Evolutionary conservation across 1,140 invertebrate genomes (phyloP).

Genomic region (Diorhabda carinulata): DNA sequence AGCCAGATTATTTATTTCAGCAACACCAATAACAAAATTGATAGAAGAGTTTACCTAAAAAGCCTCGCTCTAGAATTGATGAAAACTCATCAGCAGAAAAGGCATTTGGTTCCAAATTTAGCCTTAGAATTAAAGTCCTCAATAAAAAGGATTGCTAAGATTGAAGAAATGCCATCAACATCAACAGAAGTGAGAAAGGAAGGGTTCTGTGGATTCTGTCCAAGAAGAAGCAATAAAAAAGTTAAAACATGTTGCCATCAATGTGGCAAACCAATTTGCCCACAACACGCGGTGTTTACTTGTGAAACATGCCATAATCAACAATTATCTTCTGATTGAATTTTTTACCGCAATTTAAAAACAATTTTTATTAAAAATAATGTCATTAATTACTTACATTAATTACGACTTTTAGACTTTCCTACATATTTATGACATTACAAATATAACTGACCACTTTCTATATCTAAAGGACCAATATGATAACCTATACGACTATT

Average conservation of each 20-base stretch:
- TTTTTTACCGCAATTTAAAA: too few species aligned
- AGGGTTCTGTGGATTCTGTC: too few species aligned
- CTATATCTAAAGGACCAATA: slow-evolving; percentile 13
- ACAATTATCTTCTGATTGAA: too few species aligned
- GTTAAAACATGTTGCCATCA: too few species aligned
- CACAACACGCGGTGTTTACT: too few species aligned
- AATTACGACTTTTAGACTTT: slow-evolving; percentile 24
- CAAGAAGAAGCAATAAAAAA: too few species aligned
- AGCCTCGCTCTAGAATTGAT: neutral
- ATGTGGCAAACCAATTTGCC: too few species aligned
- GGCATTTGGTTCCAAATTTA: neutral
- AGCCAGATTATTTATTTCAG: slow-evolving; percentile 1
- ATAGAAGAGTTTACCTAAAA: neutral
- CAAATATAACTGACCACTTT: slow-evolving; percentile 4
- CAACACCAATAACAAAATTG: neutral
- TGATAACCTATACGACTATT: slow-evolving; percentile 13
- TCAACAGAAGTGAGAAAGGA: too few species aligned
- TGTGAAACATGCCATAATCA: too few species aligned
- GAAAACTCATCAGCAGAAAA: neutral
- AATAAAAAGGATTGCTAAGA: neutral
- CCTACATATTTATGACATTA: slow-evolving; percentile 20
- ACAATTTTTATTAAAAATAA: too few species aligned
- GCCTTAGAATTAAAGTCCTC: neutral
- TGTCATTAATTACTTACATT: too few species aligned
- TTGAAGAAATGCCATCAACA: too few species aligned